Evolutionary conservation across 2,113 vertebrate genomes (phyloP), one percentile per base, ranked within the genome.

Genomic region (Otocyon megalotis): DNA sequence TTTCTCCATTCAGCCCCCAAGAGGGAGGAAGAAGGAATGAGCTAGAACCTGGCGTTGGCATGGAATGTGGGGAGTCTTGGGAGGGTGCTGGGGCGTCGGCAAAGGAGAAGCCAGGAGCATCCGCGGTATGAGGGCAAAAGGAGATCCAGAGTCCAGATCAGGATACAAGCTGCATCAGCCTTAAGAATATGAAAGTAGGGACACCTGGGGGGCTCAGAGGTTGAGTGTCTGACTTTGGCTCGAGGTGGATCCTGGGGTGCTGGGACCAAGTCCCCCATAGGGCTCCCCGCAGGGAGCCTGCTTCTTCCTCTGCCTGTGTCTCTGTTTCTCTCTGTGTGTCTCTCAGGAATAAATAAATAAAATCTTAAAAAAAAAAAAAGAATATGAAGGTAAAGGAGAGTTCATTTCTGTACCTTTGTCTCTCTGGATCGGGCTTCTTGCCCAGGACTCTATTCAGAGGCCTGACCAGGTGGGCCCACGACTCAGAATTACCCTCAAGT

Each of bases 401-500:
- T 72, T 56, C 35, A 32, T 76, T 22, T 32, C 15, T 28, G 16
- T 22, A 2, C 4, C 35, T 80, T 9, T 11, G n/a, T 50, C 30
- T 30, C 30, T 30, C 69, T 8, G n/a, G 26, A 11, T 10, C 4
- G 71, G 35, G 85, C 28, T 54, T 14, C 79, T n/a, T 28, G 22
- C 37, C 54, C 58, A 35, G 5, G 67, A 15, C 28, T 89, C 53
- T 53, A 10, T 7, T 83, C 53, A 71, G 88, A 85, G 12, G 15
- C 76, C 22, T 48, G 32, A 8, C 56, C 2, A 0, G 0, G 32
- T 53, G 50, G 14, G 7, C 0, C 22, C 12, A 8, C 0, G 5
- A 12, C 54, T n/a, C 48, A 19, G 5, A 30, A 37, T 53, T 26
- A 32, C 2, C 54, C 67, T 56, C n/a, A 5, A 0, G 0, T 8